A percentile compares a stretch with the other conserved stretches of the same genome.
Conservation (phyloP, 1,140 invertebrate species). For the Drosophila eugracilis region DNA sequence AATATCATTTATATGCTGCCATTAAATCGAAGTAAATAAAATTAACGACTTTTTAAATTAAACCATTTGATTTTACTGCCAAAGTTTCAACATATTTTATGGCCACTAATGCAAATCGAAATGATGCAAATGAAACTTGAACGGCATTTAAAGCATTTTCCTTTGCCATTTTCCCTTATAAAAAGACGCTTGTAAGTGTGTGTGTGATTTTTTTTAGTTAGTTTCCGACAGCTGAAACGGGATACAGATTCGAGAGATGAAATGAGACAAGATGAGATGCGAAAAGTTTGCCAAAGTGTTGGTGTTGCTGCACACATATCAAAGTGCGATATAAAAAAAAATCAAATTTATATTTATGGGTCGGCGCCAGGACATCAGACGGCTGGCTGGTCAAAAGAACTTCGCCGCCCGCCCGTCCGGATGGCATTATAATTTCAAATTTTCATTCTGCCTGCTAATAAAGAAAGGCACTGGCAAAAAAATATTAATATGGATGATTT, state of each 20-base stretch:
- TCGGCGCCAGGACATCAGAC: constrained; percentile 46
- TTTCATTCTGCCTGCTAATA: constrained; percentile 62
- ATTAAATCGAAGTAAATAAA: constrained; percentile 22
- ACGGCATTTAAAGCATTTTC: constrained; percentile 38
- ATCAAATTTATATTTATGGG: constrained; percentile 81
- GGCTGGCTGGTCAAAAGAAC: constrained; percentile 52
- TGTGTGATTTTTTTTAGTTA: constrained; percentile 23
- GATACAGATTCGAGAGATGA: constrained; percentile 7
- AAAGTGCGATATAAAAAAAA: constrained; percentile 66
- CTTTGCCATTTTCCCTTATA: constrained; percentile 17
- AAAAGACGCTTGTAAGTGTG: not conserved
- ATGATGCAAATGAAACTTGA: constrained; percentile 52
- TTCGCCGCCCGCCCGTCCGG: constrained; percentile 68
- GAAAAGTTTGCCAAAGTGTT: constrained; percentile 53
- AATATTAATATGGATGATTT: not conserved
- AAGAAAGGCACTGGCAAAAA: constrained; percentile 21
- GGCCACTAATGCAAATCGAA: constrained; percentile 61
- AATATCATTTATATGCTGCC: constrained; percentile 21
- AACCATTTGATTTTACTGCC: constrained; percentile 53
- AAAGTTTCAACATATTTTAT: constrained; percentile 64
- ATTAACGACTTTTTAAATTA: constrained; percentile 54
- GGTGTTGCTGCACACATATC: constrained; percentile 50
- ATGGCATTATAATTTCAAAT: constrained; percentile 77
- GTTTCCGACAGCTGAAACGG: constrained; percentile 38
- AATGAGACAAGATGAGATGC: constrained; percentile 25